Evolutionary conservation across 2,888 invertebrate species (phyloP), one percentile per base, ranked within the genome.

Genomic region (Sphaerophoria taeniata): DNA sequence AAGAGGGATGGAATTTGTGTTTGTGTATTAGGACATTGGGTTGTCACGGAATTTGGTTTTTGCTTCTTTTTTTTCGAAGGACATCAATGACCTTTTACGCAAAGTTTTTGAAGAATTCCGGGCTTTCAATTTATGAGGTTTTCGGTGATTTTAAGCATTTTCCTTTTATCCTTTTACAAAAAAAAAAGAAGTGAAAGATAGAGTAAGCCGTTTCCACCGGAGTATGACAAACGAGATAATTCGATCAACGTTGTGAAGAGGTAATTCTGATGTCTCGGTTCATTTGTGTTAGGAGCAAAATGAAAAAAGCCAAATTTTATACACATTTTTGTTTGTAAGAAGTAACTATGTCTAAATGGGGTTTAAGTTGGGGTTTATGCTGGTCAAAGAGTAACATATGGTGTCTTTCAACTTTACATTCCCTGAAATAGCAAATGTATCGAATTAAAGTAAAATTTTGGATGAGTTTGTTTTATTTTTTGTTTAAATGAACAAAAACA

Each of bases 121-220:
- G 51, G 67, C 51, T 67, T 67, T 39, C 36, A 51, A 67, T 67
- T 67, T 53, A 53, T 67, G 67, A 53, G 67, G 67, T 49, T 67
- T 67, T 49, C 34, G 49, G 65, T 51, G 65, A 51, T 51, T 67
- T 67, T n/a, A 67, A 39, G 49, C 49, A 49, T 65, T 65, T 65
- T 49, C 14, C 61, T 63, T 47, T 63, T 63, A 63, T 63, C 47
- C 7, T 63, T 63, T 11, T 0, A 43, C 16, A 24, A 24, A 43
- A 43, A 53, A 11, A 11, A 31, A 53, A 5, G 11, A 47, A 47
- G 14, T 24, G 6, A 24, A 49, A 31, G 14, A n/a, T 11, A 6
- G 47, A 14, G 4, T 33, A 11, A 63, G 47, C 14, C 47, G 34
- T 63, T 49, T 33, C 5, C 49, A 49, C 47, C 33, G 5, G 49